Evolutionary conservation across 2,888 invertebrate species (phyloP).

Genomic region (Pammene fasciana): DNA sequence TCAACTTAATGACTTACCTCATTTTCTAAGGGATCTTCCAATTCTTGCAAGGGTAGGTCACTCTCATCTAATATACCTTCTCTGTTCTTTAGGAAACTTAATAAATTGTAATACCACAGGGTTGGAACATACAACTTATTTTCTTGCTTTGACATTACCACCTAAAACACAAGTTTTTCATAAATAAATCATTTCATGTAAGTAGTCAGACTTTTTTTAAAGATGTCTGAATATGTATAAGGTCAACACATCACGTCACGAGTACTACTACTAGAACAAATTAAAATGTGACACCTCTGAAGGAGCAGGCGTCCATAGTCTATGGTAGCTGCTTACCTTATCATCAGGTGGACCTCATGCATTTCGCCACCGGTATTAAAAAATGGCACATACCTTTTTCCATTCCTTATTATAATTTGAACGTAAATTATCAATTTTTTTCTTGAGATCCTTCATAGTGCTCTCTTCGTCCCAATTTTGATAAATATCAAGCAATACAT

Average conservation of each 20-base stretch:
- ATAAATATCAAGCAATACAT: neutral
- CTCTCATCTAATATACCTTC: neutral
- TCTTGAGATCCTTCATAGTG: neutral
- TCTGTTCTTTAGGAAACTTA: neutral
- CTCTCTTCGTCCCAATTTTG: neutral
- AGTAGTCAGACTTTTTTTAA: no score
- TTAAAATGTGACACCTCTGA: no score
- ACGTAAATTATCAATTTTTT: conserved; percentile 6
- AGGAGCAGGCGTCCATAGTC: no score
- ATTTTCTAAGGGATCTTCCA: neutral
- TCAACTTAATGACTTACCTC: neutral
- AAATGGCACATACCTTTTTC: conserved; percentile 1
- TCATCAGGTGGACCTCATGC: no score
- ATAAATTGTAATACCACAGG: conserved; percentile 1
- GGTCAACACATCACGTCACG: no score
- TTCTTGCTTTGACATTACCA: neutral
- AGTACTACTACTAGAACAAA: no score
- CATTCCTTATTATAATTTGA: neutral
- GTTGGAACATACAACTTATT: neutral
- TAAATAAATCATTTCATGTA: neutral
- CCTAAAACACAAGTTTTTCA: neutral
- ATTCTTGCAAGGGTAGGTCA: neutral
- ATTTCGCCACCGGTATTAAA: no score
- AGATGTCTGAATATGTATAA: no score
- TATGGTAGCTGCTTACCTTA: no score